phyloP scores from a whole-genome alignment of 2,797 vertebrate species.

The Hoplostethus mediterraneus region DNA sequence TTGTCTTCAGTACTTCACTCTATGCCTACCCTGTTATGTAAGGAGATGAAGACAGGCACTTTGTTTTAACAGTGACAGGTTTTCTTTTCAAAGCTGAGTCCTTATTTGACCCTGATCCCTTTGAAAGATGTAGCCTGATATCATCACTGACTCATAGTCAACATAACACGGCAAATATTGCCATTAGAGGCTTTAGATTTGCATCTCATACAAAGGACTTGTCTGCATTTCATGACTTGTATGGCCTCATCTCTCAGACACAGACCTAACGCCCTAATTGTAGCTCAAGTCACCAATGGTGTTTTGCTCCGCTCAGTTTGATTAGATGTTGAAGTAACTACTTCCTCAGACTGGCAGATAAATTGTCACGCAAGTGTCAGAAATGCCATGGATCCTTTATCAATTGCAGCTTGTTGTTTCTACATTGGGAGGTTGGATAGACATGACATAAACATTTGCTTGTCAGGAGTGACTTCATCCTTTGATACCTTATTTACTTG shows the following conservation, averaged over 20 bases:
- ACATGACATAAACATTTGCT: not conserved
- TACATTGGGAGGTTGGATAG: not conserved
- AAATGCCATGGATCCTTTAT: constrained; percentile 12
- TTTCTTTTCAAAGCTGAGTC: constrained; percentile 32
- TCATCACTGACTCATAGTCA: constrained; percentile 30
- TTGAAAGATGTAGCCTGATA: not conserved
- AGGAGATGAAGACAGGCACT: constrained; percentile 30
- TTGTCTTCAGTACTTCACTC: constrained; percentile 5
- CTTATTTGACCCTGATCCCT: not conserved
- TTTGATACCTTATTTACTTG: not conserved
- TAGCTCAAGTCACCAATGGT: not conserved
- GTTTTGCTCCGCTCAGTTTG: constrained; percentile 4
- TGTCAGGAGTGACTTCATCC: not conserved
- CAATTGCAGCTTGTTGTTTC: constrained; percentile 2
- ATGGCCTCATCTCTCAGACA: constrained; percentile 5
- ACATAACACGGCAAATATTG: constrained; percentile 26
- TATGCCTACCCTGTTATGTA: constrained; percentile 28
- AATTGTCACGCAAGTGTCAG: constrained; percentile 15
- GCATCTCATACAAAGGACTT: constrained; percentile 5
- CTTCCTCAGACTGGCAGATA: not conserved
- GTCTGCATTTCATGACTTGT: constrained; percentile 27
- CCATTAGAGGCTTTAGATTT: constrained; percentile 25
- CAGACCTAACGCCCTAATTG: not conserved
- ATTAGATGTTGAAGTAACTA: constrained; percentile 4
- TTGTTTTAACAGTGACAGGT: constrained; percentile 34